Evolutionary conservation across 2,113 vertebrate species (phyloP).

Genomic region (Aplodontia rufa): DNA sequence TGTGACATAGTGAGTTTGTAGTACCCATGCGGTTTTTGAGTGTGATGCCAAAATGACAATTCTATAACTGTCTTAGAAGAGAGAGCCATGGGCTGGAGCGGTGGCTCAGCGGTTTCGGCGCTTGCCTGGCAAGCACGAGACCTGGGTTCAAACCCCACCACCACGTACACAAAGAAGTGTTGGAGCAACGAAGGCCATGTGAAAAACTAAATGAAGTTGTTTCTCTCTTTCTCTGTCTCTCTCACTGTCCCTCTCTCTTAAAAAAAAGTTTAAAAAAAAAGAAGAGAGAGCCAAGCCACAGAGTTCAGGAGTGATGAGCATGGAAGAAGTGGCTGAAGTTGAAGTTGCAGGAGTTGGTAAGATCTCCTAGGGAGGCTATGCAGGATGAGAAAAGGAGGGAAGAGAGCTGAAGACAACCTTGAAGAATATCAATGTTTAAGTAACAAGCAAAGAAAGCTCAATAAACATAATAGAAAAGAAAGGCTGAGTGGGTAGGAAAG

Average conservation of each 20-base stretch:
- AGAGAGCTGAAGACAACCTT: not conserved
- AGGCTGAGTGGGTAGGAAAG: not conserved
- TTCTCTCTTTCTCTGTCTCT: too few relatives aligned
- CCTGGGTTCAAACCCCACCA: too few relatives aligned
- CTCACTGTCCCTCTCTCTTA: too few relatives aligned
- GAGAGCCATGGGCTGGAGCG: too few relatives aligned
- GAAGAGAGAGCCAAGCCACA: not conserved
- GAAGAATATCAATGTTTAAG: not conserved
- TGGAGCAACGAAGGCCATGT: too few relatives aligned
- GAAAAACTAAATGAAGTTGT: too few relatives aligned
- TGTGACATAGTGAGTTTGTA: not conserved
- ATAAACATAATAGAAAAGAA: not conserved
- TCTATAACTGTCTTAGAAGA: not conserved
- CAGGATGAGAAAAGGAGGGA: not conserved
- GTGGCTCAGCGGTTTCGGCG: too few relatives aligned
- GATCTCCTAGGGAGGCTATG: not conserved
- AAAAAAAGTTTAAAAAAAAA: too few relatives aligned
- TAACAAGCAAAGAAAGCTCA: conserved; percentile 7
- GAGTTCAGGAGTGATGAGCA: not conserved
- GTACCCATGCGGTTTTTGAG: not conserved
- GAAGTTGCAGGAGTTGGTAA: not conserved
- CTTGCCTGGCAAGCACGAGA: too few relatives aligned
- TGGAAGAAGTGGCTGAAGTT: not conserved
- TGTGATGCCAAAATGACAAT: not conserved
- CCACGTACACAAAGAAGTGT: too few relatives aligned